Percentiles rank a stretch among this genome's conserved stretches.
phyloP scores from a whole-genome alignment of 2,113 vertebrate species.

The Martes martes region DNA sequence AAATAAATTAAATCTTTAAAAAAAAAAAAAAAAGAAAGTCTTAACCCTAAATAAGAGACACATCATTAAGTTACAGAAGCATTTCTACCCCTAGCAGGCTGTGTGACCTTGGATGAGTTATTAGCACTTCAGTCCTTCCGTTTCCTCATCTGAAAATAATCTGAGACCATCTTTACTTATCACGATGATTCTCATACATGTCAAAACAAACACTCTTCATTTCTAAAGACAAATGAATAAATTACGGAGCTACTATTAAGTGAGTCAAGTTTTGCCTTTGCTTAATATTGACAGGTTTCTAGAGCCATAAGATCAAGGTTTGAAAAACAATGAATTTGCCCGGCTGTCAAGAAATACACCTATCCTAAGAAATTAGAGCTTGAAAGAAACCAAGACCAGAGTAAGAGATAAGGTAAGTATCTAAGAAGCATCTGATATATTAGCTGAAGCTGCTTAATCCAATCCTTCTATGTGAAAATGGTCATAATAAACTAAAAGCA shows the following conservation, averaged over 20 bases:
- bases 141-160: constrained; percentile 32
- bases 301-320: constrained; percentile 2
- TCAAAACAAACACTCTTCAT: neutral
- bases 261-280: neutral
- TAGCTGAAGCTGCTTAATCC: neutral
- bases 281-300: neutral
- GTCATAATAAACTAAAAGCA: constrained; percentile 28
- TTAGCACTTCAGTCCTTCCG: neutral
- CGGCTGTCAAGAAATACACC: constrained; percentile 2
- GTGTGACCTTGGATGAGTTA: neutral
- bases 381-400: constrained; percentile 12
- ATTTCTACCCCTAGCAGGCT: neutral
- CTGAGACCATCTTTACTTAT: neutral
- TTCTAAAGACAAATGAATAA: constrained; percentile 12
- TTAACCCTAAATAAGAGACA: neutral
- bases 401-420: neutral
- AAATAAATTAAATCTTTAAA: too few species aligned
- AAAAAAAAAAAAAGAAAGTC: neutral
- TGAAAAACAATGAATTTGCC: neutral
- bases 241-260: constrained; percentile 30
- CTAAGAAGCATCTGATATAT: neutral
- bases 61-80: neutral
- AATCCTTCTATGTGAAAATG: constrained; percentile 15
- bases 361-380: constrained; percentile 6
- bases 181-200: neutral